A percentile compares a stretch with the other conserved stretches of the same genome.
Conservation (phyloP, 2,797 vertebrate genomes). For the Muscicapa striata region DNA sequence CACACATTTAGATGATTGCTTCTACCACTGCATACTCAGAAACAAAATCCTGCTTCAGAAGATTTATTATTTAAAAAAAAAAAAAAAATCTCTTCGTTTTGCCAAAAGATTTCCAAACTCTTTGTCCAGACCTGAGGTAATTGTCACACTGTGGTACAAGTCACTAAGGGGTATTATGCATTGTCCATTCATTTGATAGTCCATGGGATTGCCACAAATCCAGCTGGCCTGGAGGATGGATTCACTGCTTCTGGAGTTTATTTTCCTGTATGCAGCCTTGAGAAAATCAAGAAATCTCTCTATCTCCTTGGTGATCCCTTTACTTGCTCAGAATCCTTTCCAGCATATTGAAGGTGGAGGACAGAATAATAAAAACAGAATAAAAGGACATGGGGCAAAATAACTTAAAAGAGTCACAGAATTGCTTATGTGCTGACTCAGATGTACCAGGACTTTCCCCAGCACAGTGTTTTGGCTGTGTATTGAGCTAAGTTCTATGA, state of each 20-base stretch:
- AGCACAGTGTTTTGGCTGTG: fast-evolving
- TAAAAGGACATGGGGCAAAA: not conserved
- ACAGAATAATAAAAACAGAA: not conserved
- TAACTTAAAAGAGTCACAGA: not conserved
- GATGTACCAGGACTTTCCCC: not conserved
- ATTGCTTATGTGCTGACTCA: not conserved
- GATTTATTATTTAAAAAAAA: fast-evolving
- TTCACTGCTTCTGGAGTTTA: not conserved
- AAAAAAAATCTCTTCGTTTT: not conserved
- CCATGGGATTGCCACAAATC: not conserved
- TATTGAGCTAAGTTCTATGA: not conserved
- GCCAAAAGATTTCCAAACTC: not conserved
- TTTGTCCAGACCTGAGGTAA: not conserved
- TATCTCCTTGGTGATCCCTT: not conserved
- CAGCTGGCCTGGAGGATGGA: not conserved
- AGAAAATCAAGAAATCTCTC: not conserved
- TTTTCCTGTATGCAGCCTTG: not conserved
- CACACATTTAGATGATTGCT: not conserved
- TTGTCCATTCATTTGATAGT: not conserved
- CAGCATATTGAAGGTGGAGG: not conserved
- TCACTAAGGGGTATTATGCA: not conserved
- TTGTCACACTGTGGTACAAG: not conserved
- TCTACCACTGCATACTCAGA: not conserved
- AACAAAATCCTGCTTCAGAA: not conserved
- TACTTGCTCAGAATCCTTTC: not conserved